Conservation (phyloP, 2,797 vertebrate genomes). For the Apodemus agrarius region DNA sequence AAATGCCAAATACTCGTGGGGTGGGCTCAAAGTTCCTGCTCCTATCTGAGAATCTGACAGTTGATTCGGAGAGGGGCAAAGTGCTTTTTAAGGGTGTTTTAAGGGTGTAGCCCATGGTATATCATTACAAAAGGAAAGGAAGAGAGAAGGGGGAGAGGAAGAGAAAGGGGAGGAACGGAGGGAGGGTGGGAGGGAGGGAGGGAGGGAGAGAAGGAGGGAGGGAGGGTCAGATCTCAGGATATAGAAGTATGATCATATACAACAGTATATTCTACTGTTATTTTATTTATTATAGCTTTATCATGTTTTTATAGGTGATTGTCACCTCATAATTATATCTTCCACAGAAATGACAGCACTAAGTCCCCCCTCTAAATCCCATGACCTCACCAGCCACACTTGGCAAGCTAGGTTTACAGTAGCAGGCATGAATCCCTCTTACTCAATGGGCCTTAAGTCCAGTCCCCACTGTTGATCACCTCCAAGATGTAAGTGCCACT, state of each 20-base stretch:
- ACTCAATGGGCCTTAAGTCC: background rate
- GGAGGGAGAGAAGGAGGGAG: background rate
- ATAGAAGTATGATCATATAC: background rate
- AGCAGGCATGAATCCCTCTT: background rate
- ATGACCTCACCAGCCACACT: background rate
- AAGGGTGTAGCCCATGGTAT: background rate
- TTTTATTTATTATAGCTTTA: constrained; percentile 1
- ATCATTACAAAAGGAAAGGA: too few relatives aligned
- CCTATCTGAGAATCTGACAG: background rate
- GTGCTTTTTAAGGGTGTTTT: background rate
- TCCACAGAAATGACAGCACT: background rate
- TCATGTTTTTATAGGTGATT: background rate
- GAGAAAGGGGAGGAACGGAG: fast-evolving
- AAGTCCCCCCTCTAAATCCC: background rate
- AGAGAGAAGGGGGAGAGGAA: too few relatives aligned
- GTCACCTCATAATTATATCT: background rate
- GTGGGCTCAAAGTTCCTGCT: background rate
- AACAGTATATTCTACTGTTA: background rate
- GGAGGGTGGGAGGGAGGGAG: fast-evolving
- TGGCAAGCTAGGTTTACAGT: background rate
- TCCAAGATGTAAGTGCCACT: background rate
- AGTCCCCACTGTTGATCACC: background rate
- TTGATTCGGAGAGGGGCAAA: too few relatives aligned
- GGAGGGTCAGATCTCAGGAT: too few relatives aligned
- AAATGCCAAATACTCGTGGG: background rate